Percentiles rank a stretch among this genome's conserved stretches.
Evolutionary conservation across 2,113 vertebrate species (phyloP).

Genomic region (Pseudolaguvia tuberculata): DNA sequence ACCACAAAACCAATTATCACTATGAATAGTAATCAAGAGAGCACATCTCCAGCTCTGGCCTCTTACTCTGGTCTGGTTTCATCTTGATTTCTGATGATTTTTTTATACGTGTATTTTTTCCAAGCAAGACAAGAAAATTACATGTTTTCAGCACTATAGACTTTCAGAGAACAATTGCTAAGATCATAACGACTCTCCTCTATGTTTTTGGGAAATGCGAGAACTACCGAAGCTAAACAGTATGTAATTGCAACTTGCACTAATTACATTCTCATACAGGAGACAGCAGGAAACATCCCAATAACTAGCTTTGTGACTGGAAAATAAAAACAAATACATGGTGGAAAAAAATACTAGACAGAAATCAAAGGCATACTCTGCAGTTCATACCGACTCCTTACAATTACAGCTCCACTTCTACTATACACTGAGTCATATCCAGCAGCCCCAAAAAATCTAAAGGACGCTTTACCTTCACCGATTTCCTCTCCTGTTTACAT

Average conservation of each 20-base stretch:
- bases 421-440: slow-evolving; percentile 9
- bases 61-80: neutral
- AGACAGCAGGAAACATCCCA: slow-evolving; percentile 44
- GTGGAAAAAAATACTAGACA: slow-evolving; percentile 23
- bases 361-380: slow-evolving; percentile 26
- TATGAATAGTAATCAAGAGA: slow-evolving; percentile 32
- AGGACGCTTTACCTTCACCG: slow-evolving; percentile 22
- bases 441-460: slow-evolving; percentile 24
- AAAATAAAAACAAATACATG: slow-evolving; percentile 48
- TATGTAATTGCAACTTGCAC: slow-evolving; percentile 46
- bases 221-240: slow-evolving; percentile 40
- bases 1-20: neutral
- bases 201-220: slow-evolving; percentile 12
- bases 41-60: neutral
- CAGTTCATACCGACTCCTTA: slow-evolving; percentile 35
- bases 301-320: slow-evolving; percentile 35
- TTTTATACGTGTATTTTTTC: slow-evolving; percentile 4
- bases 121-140: slow-evolving; percentile 43
- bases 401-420: slow-evolving; percentile 27
- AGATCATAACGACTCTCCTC: slow-evolving; percentile 42
- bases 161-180: slow-evolving; percentile 40
- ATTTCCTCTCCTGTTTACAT: slow-evolving; percentile 9
- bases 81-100: slow-evolving; percentile 35
- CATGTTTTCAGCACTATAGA: slow-evolving; percentile 32
- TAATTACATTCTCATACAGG: slow-evolving; percentile 53